phyloP scores from a whole-genome alignment of 2,113 vertebrate species.

The Chaetodon auriga region DNA sequence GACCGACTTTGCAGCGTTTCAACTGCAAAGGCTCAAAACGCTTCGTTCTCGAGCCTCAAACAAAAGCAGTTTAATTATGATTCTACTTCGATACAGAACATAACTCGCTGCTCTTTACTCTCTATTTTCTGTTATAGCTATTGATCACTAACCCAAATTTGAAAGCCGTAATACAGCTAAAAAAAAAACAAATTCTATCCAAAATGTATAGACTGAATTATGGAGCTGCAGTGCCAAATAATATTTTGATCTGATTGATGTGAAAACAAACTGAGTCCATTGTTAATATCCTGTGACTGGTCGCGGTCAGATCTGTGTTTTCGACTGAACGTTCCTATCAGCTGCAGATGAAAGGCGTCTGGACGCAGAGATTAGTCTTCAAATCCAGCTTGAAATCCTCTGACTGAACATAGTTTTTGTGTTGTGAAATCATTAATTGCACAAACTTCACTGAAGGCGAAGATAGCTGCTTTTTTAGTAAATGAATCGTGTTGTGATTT shows the following conservation, averaged over 20 bases:
- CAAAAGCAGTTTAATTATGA: not conserved
- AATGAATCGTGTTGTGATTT: not conserved
- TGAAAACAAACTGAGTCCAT: not conserved
- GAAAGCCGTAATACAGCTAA: not conserved
- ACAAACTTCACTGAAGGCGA: not conserved
- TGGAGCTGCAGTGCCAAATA: not conserved
- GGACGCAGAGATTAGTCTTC: not conserved
- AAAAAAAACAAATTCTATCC: not conserved
- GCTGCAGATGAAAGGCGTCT: constrained; percentile 12
- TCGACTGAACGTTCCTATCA: not conserved
- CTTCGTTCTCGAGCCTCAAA: not conserved
- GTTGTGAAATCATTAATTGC: not conserved
- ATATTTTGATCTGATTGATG: not conserved
- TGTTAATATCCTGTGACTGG: constrained; percentile 1
- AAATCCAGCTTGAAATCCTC: not conserved
- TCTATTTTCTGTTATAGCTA: too few species aligned
- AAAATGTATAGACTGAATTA: not conserved
- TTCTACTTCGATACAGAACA: not conserved
- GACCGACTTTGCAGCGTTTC: not conserved
- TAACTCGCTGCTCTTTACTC: not conserved
- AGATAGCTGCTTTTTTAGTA: not conserved
- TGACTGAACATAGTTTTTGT: not conserved
- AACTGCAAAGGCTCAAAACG: not conserved
- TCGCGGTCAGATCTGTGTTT: constrained; percentile 14
- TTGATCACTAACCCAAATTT: not conserved